Conservation (phyloP, 2,888 invertebrate species). For the Nymphalis polychloros region DNA sequence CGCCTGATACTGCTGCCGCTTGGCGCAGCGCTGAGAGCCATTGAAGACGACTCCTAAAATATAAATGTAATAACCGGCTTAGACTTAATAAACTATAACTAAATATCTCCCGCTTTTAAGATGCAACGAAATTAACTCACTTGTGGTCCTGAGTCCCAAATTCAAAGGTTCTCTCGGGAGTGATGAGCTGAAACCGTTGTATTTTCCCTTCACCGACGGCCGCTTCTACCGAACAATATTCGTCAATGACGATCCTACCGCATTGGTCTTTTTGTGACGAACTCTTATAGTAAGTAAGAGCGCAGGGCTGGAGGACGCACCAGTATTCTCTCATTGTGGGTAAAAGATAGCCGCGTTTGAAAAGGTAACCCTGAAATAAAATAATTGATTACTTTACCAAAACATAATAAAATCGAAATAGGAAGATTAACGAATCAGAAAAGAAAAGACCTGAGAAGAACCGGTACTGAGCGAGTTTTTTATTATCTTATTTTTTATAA, state of each 20-base stretch:
- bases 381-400: background rate
- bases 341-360: conserved; percentile 87
- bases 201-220: conserved; percentile 80
- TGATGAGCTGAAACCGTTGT: conserved; percentile 85
- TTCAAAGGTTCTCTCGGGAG: conserved; percentile 87
- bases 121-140: conserved; percentile 54
- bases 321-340: conserved; percentile 90
- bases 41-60: conserved; percentile 84
- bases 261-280: conserved; percentile 85
- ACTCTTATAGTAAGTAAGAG: conserved; percentile 88
- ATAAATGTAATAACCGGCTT: background rate
- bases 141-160: conserved; percentile 88
- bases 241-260: conserved; percentile 84
- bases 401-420: too few relatives aligned
- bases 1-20: conserved; percentile 86
- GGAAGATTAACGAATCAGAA: too few relatives aligned
- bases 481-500: too few relatives aligned
- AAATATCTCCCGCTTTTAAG: background rate
- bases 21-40: conserved; percentile 89
- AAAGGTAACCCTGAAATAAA: conserved; percentile 83
- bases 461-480: too few relatives aligned
- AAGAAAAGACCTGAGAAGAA: too few relatives aligned
- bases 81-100: background rate
- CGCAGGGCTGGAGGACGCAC: conserved; percentile 89
- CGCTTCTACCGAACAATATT: conserved; percentile 85